Conservation (phyloP, 2,888 invertebrate species). For the Entomobrya multifasciata region DNA sequence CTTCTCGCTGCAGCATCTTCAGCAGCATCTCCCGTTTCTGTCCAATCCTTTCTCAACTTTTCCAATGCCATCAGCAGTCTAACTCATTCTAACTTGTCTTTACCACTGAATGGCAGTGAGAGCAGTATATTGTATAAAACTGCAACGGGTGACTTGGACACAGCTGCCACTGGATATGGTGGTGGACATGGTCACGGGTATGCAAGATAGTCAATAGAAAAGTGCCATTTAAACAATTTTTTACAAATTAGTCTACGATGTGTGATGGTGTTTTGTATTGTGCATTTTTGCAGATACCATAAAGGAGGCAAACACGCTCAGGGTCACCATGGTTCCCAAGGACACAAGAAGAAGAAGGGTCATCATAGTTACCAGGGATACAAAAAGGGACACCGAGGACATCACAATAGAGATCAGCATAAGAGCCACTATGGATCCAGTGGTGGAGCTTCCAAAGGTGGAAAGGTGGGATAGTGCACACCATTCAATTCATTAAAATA, state of each 20-base stretch:
- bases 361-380: conserved; percentile 78
- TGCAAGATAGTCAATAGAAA: not conserved
- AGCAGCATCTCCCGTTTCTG: conserved; percentile 46
- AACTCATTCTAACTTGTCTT: conserved; percentile 67
- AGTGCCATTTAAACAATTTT: not conserved
- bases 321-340: conserved; percentile 76
- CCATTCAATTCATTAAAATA: not conserved
- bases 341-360: conserved; percentile 76
- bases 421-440: conserved; percentile 79
- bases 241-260: not conserved
- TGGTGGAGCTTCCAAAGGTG: conserved; percentile 78
- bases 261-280: conserved; percentile 10
- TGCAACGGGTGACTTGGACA: conserved; percentile 66
- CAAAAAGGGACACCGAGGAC: conserved; percentile 78
- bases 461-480: conserved; percentile 72
- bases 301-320: conserved; percentile 77
- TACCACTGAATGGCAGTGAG: conserved; percentile 73
- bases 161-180: conserved; percentile 78
- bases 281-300: conserved; percentile 46
- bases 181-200: conserved; percentile 62
- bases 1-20: conserved; percentile 45
- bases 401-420: conserved; percentile 78
- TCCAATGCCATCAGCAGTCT: conserved; percentile 56
- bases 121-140: conserved; percentile 76
- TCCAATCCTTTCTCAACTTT: conserved; percentile 63